These are phyloP conservation scores for Drosophila watanabei DNA, from an alignment of 1,140 invertebrate genomes.

Conservation along the genomic window DNA sequence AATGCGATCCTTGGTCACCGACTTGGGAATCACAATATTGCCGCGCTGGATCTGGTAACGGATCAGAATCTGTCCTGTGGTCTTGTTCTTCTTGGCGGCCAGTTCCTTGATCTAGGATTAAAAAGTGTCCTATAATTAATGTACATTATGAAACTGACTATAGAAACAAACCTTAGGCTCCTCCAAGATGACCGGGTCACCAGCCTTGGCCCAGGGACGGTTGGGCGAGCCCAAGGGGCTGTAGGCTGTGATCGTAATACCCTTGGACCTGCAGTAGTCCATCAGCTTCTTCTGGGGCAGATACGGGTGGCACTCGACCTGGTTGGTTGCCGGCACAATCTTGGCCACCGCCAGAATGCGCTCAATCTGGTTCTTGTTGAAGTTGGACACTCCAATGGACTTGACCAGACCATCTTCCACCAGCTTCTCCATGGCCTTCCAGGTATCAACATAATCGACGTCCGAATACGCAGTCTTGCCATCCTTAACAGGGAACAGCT, in stretches of 20 bases:
- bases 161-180: conserved; percentile 85
- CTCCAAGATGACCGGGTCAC: conserved; percentile 89
- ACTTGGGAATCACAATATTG: conserved; percentile 88
- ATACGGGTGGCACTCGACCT: conserved; percentile 93
- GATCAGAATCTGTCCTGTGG: conserved; percentile 90
- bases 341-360: conserved; percentile 88
- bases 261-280: conserved; percentile 89
- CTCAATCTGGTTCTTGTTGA: conserved; percentile 92
- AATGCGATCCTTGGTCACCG: conserved; percentile 89
- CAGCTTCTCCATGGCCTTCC: conserved; percentile 92
- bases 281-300: conserved; percentile 90
- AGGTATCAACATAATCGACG: conserved; percentile 92
- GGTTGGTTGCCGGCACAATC: conserved; percentile 91
- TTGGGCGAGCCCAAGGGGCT: conserved; percentile 91
- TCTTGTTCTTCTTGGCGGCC: conserved; percentile 89
- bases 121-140: no score
- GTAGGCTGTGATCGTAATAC: conserved; percentile 91
- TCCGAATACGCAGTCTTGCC: conserved; percentile 88
- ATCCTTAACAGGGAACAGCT: conserved; percentile 86
- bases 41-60: conserved; percentile 89
- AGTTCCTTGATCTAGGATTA: conserved; percentile 85
- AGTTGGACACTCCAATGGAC: conserved; percentile 94
- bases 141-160: background rate
- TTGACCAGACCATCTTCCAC: conserved; percentile 90
- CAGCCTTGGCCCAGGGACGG: conserved; percentile 90